A percentile compares a stretch with the other conserved stretches of the same genome.
These are phyloP conservation scores for Heliconius nattereri DNA, from an alignment of 1,140 invertebrate genomes.

Conservation along the genomic window DNA sequence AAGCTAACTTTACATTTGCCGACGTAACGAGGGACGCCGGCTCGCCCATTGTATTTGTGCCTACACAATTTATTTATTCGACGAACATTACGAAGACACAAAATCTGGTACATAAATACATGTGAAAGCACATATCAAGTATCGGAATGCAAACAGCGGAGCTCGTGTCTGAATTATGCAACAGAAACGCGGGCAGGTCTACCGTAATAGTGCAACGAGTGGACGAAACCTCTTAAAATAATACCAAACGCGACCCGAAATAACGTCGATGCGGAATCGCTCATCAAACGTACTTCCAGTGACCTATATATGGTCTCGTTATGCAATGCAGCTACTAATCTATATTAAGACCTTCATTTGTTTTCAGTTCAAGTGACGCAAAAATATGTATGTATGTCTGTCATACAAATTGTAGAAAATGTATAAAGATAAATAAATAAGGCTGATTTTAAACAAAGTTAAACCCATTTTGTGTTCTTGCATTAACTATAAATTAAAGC, in stretches of 20 bases:
- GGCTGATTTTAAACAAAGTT: too few species aligned
- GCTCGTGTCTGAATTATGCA: slow-evolving; percentile 78
- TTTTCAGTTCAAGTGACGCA: background rate
- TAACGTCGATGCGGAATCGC: slow-evolving; percentile 48
- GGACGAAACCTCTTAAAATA: slow-evolving; percentile 72
- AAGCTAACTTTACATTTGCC: slow-evolving; percentile 72
- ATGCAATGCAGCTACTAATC: background rate
- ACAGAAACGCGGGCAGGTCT: slow-evolving; percentile 63
- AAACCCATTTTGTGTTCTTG: too few species aligned
- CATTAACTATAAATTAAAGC: too few species aligned
- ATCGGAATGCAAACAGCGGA: slow-evolving; percentile 78
- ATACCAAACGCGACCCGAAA: slow-evolving; percentile 53
- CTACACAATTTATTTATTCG: slow-evolving; percentile 79
- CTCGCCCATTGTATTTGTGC: slow-evolving; percentile 78
- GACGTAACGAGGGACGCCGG: slow-evolving; percentile 75
- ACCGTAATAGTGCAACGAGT: slow-evolving; percentile 73
- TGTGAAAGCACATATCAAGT: slow-evolving; percentile 79
- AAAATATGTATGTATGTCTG: too few species aligned
- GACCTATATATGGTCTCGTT: slow-evolving; percentile 38
- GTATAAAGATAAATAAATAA: too few species aligned
- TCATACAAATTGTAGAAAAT: too few species aligned
- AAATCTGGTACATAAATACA: slow-evolving; percentile 81
- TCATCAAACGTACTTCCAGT: slow-evolving; percentile 40
- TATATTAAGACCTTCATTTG: slow-evolving; percentile 3
- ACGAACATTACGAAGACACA: slow-evolving; percentile 79